A percentile compares a stretch with the other conserved stretches of the same genome.
Evolutionary conservation across 2,888 invertebrate species (phyloP).

Genomic region (Abrostola tripartita): DNA sequence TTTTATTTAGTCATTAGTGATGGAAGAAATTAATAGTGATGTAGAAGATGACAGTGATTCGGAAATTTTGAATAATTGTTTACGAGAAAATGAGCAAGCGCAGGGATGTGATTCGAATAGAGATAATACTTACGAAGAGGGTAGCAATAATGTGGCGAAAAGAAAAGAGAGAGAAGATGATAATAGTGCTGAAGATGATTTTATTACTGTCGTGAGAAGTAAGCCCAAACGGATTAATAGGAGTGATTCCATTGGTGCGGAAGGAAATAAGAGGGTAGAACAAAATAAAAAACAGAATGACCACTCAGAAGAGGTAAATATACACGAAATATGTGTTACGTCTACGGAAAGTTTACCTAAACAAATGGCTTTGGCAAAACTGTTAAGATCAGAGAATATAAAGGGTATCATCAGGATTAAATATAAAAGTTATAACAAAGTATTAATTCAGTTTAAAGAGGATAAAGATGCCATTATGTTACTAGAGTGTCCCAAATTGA

Average conservation of each 20-base stretch:
- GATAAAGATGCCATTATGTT: background rate
- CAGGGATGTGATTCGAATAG: background rate
- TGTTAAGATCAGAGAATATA: constrained; percentile 25
- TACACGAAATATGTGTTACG: constrained; percentile 7
- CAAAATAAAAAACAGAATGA: constrained; percentile 1
- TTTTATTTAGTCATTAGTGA: background rate
- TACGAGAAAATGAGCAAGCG: background rate
- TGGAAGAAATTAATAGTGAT: background rate
- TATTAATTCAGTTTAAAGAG: background rate
- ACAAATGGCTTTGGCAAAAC: constrained; percentile 42
- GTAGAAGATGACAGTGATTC: background rate
- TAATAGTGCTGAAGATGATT: constrained; percentile 5
- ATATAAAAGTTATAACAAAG: background rate
- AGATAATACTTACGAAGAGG: background rate
- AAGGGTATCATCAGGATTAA: constrained; percentile 35
- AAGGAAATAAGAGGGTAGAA: constrained; percentile 3
- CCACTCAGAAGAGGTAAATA: background rate
- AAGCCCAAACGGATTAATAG: constrained; percentile 5
- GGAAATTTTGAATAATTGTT: background rate
- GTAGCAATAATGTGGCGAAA: background rate
- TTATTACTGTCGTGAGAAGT: constrained; percentile 12
- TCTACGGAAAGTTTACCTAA: constrained; percentile 34
- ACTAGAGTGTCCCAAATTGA: background rate
- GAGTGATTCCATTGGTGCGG: background rate
- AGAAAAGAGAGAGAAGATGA: constrained; percentile 12